phyloP scores from a whole-genome alignment of 2,797 vertebrate genomes.

The Neoniphon sammara region DNA sequence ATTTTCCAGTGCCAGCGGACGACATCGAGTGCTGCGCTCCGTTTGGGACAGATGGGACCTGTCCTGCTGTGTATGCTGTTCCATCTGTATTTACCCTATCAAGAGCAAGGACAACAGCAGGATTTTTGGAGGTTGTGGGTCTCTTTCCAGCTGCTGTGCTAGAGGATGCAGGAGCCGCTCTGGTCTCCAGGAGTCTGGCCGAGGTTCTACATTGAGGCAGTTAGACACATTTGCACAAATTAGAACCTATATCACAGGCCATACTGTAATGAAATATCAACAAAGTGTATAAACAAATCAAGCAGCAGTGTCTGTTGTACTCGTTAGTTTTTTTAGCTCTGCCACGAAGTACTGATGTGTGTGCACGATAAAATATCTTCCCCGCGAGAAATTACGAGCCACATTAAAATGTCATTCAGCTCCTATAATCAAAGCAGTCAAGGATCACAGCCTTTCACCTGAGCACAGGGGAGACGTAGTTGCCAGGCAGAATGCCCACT shows the following conservation, averaged over 20 bases:
- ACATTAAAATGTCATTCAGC: slow-evolving; percentile 46
- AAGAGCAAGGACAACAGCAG: slow-evolving; percentile 87
- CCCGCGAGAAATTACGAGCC: slow-evolving; percentile 32
- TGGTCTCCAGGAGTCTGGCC: slow-evolving; percentile 86
- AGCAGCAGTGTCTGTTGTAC: background rate
- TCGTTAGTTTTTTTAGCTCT: background rate
- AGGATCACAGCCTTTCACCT: slow-evolving; percentile 82
- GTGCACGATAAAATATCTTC: slow-evolving; percentile 7
- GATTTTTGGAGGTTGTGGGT: slow-evolving; percentile 74
- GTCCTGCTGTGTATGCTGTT: slow-evolving; percentile 75
- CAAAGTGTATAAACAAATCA: background rate
- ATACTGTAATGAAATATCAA: slow-evolving; percentile 6
- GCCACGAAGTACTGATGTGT: slow-evolving; percentile 19
- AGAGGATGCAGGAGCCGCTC: slow-evolving; percentile 80
- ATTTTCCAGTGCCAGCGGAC: slow-evolving; percentile 76
- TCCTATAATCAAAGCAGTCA: slow-evolving; percentile 32
- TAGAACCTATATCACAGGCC: background rate
- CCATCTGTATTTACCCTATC: slow-evolving; percentile 84
- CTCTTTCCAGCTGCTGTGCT: slow-evolving; percentile 79
- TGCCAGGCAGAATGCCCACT: slow-evolving; percentile 92
- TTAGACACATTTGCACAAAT: slow-evolving; percentile 22
- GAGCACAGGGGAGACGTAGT: slow-evolving; percentile 91
- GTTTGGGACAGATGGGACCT: slow-evolving; percentile 73
- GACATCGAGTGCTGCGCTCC: slow-evolving; percentile 83
- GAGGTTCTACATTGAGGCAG: slow-evolving; percentile 85